Evolutionary conservation across 2,888 invertebrate genomes (phyloP).

Genomic region (Phrixothrix hirtus): DNA sequence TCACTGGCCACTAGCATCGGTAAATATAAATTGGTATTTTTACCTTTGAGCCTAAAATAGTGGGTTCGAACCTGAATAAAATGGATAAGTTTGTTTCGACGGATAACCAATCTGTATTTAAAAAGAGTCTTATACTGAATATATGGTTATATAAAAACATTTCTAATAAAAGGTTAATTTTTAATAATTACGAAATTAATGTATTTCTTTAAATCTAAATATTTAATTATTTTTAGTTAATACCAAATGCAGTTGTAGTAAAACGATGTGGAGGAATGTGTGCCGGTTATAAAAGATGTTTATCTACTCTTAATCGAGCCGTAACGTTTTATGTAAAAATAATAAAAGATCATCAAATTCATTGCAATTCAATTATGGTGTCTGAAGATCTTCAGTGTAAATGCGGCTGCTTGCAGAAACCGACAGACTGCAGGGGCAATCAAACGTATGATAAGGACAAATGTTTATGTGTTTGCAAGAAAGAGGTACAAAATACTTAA

Average conservation of each 20-base stretch:
- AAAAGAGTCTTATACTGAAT: too few species aligned
- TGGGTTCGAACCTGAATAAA: too few species aligned
- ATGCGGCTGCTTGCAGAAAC: slow-evolving; percentile 43
- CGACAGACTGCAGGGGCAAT: slow-evolving; percentile 37
- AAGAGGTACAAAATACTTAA: too few species aligned
- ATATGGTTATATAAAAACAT: too few species aligned
- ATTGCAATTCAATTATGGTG: slow-evolving; percentile 43
- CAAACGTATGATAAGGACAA: slow-evolving; percentile 43
- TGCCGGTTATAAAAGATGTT: slow-evolving; percentile 41
- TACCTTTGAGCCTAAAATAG: too few species aligned
- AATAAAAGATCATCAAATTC: slow-evolving; percentile 24
- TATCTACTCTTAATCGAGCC: slow-evolving; percentile 35
- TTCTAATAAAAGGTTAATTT: too few species aligned
- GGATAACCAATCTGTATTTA: too few species aligned
- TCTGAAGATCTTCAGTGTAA: slow-evolving; percentile 44
- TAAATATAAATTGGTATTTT: too few species aligned
- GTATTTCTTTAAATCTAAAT: too few species aligned
- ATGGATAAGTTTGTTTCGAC: too few species aligned
- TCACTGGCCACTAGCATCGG: too few species aligned
- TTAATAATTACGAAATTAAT: too few species aligned
- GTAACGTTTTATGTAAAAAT: slow-evolving; percentile 40
- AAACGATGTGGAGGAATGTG: slow-evolving; percentile 49
- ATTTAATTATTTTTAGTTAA: slow-evolving; percentile 46
- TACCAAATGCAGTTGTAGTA: slow-evolving; percentile 45
- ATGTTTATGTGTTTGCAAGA: slow-evolving; percentile 47